Evolutionary conservation across 2,888 invertebrate species (phyloP), one percentile per base, ranked within the genome.

Genomic region (Drosophila acutilabella): DNA sequence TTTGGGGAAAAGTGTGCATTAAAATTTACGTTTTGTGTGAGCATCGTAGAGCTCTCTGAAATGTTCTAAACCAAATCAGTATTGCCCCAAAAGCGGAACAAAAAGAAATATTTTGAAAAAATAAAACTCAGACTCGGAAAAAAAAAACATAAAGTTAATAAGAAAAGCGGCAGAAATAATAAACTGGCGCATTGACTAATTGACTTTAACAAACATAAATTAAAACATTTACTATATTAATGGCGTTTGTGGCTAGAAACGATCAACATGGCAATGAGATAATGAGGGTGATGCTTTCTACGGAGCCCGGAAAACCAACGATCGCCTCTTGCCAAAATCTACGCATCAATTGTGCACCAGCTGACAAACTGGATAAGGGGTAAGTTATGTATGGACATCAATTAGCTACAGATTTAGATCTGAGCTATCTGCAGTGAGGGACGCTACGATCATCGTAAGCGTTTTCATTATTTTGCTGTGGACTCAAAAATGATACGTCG

Each of bases 211-310:
- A n/a, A 16, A 30, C n/a, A 6, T 16, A n/a, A 1, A 14, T 41
- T 40, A 30, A 23, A 38, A 26, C 1, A 26, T 13, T 18, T 18
- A 30, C 13, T 30, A 11, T 7, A 33, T 38, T 26, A 1, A 60
- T 78, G 78, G 78, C 78, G 2, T 78, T 64, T 50, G 54, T 79
- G 36, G 78, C 76, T 5, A 51, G 40, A 7, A 66, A 53, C 45
- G 78, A 78, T 66, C 45, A 58, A 45, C 56, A 64, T 41, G 78
- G 79, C 42, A 78, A 78, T 16, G 51, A 64, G 20, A 44, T 59
- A 33, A 68, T 45, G 54, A 71, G 78, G 0, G 60, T 74, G 0
- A 26, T 77, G 48, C 40, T 76, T 0, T 64, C 57, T 11, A 16
- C 74, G 1, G 65, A 77, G 4, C 58, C 75, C 11, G 70, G 52